Percentiles rank a stretch among this genome's conserved stretches.
These are phyloP conservation scores for Osmerus eperlanus DNA, from an alignment of 2,113 vertebrate genomes.

Conservation along the genomic window DNA sequence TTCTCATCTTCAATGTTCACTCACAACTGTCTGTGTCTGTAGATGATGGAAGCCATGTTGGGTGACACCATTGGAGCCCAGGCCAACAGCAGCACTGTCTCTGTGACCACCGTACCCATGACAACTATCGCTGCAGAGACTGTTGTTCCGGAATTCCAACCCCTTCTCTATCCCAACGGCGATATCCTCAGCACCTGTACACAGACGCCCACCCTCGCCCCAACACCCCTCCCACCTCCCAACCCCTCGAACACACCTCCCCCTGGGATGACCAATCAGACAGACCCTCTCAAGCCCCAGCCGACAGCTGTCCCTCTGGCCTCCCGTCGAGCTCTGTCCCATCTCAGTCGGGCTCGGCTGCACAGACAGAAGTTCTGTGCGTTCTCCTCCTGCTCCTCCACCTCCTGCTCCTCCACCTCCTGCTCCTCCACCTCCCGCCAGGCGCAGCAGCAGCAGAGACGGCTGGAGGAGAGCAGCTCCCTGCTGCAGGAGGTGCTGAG, in stretches of 20 bases:
- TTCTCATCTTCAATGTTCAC: constrained; percentile 7
- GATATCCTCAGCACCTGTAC: constrained; percentile 46
- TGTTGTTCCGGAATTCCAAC: constrained; percentile 48
- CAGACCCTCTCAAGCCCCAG: constrained; percentile 32
- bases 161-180: constrained; percentile 56
- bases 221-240: constrained; percentile 35
- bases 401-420: constrained; percentile 29
- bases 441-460: constrained; percentile 41
- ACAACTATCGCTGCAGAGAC: constrained; percentile 27
- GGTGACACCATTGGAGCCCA: constrained; percentile 58
- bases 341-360: no score
- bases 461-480: constrained; percentile 36
- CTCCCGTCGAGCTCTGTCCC: no score
- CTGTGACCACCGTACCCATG: constrained; percentile 30
- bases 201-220: constrained; percentile 46
- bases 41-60: constrained; percentile 76
- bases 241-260: constrained; percentile 24
- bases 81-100: constrained; percentile 5
- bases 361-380: constrained; percentile 45
- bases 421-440: background rate
- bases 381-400: constrained; percentile 35
- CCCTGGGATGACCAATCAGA: constrained; percentile 8
- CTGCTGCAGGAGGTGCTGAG: constrained; percentile 60
- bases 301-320: background rate
- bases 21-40: no score